Evolutionary conservation across 2,888 invertebrate species (phyloP).

Genomic region (Nemurella pictetii): DNA sequence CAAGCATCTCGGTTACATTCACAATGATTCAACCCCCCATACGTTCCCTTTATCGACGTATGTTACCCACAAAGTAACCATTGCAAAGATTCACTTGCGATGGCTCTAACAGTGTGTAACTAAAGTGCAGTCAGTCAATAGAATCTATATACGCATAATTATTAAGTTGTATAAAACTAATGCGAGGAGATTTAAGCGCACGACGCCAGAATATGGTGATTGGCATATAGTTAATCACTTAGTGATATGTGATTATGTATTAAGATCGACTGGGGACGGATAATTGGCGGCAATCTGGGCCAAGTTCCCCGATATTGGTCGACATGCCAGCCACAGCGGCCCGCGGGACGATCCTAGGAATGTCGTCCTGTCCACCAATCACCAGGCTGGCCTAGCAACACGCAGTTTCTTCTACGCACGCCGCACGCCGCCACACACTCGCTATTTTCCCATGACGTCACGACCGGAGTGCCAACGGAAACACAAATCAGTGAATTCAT

Average conservation of each 20-base stretch:
- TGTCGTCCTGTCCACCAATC: too few relatives aligned
- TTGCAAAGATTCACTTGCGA: too few relatives aligned
- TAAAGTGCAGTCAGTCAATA: too few relatives aligned
- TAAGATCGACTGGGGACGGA: too few relatives aligned
- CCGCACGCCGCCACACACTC: not conserved
- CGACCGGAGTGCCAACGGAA: not conserved
- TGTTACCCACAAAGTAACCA: too few relatives aligned
- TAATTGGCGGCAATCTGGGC: not conserved
- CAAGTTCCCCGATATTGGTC: not conserved
- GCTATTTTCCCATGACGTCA: not conserved
- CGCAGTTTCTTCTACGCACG: too few relatives aligned
- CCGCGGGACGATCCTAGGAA: not conserved
- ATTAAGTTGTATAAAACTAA: not conserved
- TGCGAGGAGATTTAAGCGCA: not conserved
- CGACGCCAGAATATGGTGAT: not conserved
- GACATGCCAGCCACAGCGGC: not conserved
- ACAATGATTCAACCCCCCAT: too few relatives aligned
- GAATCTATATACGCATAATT: too few relatives aligned
- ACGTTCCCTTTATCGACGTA: too few relatives aligned
- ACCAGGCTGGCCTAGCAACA: too few relatives aligned
- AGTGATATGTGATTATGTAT: not conserved
- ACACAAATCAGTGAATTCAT: not conserved
- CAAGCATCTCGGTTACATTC: too few relatives aligned
- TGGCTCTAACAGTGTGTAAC: too few relatives aligned
- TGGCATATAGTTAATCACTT: not conserved